These are phyloP conservation scores for Sakesphorus luctuosus DNA, from an alignment of 2,113 vertebrate species.

Conservation along the genomic window DNA sequence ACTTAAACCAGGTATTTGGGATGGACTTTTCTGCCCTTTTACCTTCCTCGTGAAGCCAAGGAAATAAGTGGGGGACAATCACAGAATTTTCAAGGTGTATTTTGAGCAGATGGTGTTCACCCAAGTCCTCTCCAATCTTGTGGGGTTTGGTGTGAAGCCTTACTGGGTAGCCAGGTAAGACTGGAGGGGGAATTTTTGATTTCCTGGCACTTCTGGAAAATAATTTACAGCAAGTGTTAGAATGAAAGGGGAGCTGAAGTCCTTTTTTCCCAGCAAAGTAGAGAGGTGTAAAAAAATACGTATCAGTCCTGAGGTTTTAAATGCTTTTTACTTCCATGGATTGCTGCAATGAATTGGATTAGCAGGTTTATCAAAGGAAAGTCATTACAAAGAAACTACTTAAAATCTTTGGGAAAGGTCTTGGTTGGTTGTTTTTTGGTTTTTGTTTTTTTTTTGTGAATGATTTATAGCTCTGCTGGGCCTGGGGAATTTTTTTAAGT, in stretches of 20 bases:
- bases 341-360: neutral
- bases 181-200: neutral
- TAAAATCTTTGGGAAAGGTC: neutral
- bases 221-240: neutral
- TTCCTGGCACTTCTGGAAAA: neutral
- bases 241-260: neutral
- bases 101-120: neutral
- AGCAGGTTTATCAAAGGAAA: neutral
- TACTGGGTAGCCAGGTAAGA: neutral
- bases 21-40: neutral
- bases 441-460: neutral
- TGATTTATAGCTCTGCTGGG: neutral
- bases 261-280: neutral
- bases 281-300: neutral
- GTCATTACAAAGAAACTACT: neutral
- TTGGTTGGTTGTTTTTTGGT: too few relatives aligned
- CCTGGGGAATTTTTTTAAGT: neutral
- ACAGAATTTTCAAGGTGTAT: neutral
- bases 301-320: neutral
- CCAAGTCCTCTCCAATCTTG: neutral
- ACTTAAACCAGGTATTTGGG: neutral
- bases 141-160: neutral
- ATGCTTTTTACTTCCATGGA: neutral
- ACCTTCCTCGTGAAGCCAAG: neutral
- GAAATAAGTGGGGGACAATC: neutral